Evolutionary conservation across 2,888 invertebrate species (phyloP).

Genomic region (Dryococelus australis): DNA sequence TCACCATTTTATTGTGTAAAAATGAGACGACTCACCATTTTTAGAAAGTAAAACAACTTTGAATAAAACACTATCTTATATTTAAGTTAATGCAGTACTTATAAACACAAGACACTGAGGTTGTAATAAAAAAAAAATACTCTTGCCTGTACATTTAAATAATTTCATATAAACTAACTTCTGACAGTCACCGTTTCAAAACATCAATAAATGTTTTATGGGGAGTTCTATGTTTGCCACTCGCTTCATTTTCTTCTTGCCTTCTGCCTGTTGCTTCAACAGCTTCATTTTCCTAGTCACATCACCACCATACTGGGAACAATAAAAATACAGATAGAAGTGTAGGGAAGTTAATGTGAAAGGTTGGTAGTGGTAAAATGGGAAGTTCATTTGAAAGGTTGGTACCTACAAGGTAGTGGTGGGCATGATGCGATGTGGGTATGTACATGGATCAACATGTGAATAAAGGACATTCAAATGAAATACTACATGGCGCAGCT

Average conservation of each 20-base stretch:
- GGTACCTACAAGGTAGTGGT: neutral
- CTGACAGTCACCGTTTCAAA: slow-evolving; percentile 71
- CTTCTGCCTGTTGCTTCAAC: slow-evolving; percentile 87
- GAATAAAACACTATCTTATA: no score
- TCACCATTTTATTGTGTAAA: no score
- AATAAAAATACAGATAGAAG: neutral
- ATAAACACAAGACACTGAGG: no score
- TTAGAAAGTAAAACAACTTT: no score
- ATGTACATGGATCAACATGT: no score
- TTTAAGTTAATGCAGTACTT: no score
- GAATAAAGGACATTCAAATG: no score
- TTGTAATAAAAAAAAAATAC: no score
- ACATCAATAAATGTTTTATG: slow-evolving; percentile 94
- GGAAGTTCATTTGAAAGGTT: neutral
- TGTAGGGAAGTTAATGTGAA: no score
- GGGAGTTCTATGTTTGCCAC: slow-evolving; percentile 89
- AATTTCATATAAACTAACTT: neutral
- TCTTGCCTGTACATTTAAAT: neutral
- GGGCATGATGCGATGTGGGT: no score
- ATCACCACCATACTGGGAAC: slow-evolving; percentile 87
- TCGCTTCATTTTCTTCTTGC: slow-evolving; percentile 92
- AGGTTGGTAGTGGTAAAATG: neutral
- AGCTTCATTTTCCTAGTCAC: slow-evolving; percentile 88
- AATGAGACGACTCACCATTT: no score
- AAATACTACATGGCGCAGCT: no score